These are phyloP conservation scores for Mayetiola destructor DNA, from an alignment of 2,888 invertebrate genomes.

Conservation along the genomic window DNA sequence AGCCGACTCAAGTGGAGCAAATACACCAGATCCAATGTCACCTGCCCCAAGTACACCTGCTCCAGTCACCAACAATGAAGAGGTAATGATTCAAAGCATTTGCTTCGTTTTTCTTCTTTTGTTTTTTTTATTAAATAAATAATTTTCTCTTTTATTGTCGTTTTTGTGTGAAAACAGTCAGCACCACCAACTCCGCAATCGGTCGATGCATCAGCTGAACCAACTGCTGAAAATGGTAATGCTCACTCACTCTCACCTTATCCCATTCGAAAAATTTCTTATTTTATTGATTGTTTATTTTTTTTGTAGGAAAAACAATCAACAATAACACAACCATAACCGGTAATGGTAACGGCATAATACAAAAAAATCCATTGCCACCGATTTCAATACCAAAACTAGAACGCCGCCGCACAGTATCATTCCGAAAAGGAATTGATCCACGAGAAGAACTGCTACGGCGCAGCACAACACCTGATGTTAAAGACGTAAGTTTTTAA, in stretches of 20 bases:
- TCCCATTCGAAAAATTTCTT: neutral
- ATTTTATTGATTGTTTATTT: neutral
- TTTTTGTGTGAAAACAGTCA: constrained; percentile 22
- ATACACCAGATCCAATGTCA: constrained; percentile 58
- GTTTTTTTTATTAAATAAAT: constrained; percentile 1
- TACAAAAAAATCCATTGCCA: neutral
- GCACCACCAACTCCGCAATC: constrained; percentile 25
- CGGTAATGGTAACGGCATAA: neutral
- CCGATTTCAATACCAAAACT: constrained; percentile 19
- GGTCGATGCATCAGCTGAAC: neutral
- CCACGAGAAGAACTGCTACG: constrained; percentile 29
- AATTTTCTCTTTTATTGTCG: constrained; percentile 4
- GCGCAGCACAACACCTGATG: constrained; percentile 39
- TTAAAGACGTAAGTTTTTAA: constrained; percentile 29
- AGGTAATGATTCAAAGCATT: too few relatives aligned
- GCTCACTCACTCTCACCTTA: neutral
- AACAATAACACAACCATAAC: neutral
- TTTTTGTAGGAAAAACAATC: neutral
- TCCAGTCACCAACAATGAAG: constrained; percentile 28
- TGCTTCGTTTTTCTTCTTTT: neutral
- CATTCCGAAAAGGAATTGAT: constrained; percentile 24
- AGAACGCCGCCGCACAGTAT: constrained; percentile 32
- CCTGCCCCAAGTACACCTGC: constrained; percentile 35
- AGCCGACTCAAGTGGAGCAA: constrained; percentile 54
- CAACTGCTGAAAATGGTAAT: neutral